A percentile compares a stretch with the other conserved stretches of the same genome.
phyloP scores from a whole-genome alignment of 2,113 vertebrate genomes.

The Pristiophorus japonicus region DNA sequence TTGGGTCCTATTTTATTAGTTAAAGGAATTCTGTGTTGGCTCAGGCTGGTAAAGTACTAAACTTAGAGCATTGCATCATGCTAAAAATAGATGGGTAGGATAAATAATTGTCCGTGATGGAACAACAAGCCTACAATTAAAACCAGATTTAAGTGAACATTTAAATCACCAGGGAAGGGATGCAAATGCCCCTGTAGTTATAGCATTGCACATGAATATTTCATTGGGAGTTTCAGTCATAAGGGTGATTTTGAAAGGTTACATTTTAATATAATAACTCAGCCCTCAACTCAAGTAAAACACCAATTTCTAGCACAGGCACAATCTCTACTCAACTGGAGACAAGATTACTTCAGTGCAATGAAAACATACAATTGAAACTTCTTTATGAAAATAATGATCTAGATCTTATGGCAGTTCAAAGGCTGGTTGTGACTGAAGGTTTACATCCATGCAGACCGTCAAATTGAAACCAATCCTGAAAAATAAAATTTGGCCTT shows the following conservation, averaged over 20 bases:
- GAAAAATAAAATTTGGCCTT: neutral
- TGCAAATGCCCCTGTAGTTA: neutral
- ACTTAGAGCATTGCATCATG: neutral
- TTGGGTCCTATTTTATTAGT: neutral
- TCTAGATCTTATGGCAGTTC: neutral
- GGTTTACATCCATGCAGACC: neutral
- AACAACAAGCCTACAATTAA: neutral
- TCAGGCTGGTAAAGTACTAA: neutral
- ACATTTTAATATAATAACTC: neutral
- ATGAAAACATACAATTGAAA: neutral
- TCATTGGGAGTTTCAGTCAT: neutral
- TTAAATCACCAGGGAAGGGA: neutral
- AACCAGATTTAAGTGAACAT: neutral
- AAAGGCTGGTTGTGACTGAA: constrained; percentile 1
- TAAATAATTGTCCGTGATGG: neutral
- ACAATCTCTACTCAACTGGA: neutral
- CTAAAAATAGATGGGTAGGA: neutral
- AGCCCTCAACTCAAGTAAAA: neutral
- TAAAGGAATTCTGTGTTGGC: neutral
- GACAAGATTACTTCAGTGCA: neutral
- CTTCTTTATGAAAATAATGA: neutral
- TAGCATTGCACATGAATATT: neutral
- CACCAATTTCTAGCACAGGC: neutral
- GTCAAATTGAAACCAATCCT: neutral
- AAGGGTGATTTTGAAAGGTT: neutral